Conservation (phyloP, 2,888 invertebrate genomes). For the Galerucella pusilla region DNA sequence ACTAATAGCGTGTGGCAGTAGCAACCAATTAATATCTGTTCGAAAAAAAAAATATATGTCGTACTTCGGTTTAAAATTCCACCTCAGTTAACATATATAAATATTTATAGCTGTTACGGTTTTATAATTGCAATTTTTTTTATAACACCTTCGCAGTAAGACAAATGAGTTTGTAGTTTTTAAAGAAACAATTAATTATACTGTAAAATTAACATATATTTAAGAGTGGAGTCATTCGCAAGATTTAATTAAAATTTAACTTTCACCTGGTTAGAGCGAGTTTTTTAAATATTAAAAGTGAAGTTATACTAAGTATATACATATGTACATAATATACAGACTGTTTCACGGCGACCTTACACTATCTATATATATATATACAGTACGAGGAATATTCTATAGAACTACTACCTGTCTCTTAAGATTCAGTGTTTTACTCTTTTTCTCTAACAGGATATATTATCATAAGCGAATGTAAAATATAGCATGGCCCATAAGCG, state of each 20-base stretch:
- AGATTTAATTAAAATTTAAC: neutral
- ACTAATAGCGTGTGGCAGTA: neutral
- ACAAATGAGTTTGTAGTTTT: constrained; percentile 6
- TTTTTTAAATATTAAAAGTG: no score
- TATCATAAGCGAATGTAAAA: no score
- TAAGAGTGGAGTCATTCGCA: neutral
- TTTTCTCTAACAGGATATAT: no score
- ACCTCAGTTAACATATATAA: constrained; percentile 1
- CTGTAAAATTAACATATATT: neutral
- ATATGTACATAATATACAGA: no score
- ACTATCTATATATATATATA: no score
- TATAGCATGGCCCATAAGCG: no score
- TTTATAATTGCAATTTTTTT: constrained; percentile 4
- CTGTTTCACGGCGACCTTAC: no score
- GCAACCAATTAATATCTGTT: neutral
- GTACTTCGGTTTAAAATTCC: constrained; percentile 9
- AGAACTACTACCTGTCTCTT: no score
- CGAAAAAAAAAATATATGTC: neutral
- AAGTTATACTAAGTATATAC: no score
- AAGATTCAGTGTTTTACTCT: no score
- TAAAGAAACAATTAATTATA: neutral
- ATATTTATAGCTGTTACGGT: constrained; percentile 1
- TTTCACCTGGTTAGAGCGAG: neutral
- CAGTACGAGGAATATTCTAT: no score
- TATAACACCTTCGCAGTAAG: constrained; percentile 4